Evolutionary conservation across 2,797 vertebrate genomes (phyloP).

Genomic region (Sebastiscus tertius): DNA sequence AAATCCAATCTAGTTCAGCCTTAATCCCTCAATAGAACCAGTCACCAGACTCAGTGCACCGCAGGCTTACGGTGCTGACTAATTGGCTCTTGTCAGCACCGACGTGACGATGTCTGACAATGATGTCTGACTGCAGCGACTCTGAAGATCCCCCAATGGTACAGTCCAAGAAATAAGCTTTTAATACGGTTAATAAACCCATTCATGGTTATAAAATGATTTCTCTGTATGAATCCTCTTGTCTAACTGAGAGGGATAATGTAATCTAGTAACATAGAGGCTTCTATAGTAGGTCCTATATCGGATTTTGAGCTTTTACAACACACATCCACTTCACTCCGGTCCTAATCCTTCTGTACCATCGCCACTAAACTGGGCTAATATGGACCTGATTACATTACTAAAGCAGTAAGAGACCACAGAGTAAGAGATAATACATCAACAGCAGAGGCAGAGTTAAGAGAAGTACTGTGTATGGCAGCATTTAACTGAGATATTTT

Average conservation of each 20-base stretch:
- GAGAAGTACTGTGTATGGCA: background rate
- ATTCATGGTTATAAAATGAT: background rate
- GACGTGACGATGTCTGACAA: constrained; percentile 6
- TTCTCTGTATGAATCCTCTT: background rate
- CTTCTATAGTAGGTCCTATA: background rate
- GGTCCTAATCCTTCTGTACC: constrained; percentile 36
- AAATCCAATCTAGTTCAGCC: constrained; percentile 53
- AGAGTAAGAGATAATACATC: constrained; percentile 10
- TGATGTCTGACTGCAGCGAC: background rate
- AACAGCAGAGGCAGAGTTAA: constrained; percentile 9
- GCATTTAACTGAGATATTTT: background rate
- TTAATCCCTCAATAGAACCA: constrained; percentile 57
- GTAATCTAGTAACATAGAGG: background rate
- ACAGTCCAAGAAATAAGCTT: background rate
- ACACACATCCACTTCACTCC: constrained; percentile 44
- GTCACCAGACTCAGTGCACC: constrained; percentile 7
- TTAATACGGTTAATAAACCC: background rate
- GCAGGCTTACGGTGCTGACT: constrained; percentile 16
- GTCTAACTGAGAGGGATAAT: constrained; percentile 4
- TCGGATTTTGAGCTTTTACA: constrained; percentile 21
- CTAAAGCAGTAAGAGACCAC: constrained; percentile 25
- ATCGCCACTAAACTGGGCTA: constrained; percentile 33
- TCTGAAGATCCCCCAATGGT: background rate
- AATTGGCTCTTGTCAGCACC: constrained; percentile 21
- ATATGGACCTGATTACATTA: constrained; percentile 55